Percentiles rank a stretch among this genome's conserved stretches.
Evolutionary conservation across 1,140 invertebrate species (phyloP).

Genomic region (Euwallacea fornicatus): DNA sequence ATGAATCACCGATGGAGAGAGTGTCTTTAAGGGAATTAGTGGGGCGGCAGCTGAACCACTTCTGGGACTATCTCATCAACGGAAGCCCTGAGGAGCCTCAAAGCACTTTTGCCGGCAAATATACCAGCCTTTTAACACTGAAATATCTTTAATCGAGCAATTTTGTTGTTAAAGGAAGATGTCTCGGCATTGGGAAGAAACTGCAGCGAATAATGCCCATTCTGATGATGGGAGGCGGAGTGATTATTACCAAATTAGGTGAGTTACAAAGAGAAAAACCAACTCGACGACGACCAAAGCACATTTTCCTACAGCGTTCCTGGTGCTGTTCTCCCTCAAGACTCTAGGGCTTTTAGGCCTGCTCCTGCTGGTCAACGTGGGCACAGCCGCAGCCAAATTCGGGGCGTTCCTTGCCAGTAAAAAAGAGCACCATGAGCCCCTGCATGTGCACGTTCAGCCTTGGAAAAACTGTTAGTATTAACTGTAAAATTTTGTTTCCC

Average conservation of each 20-base stretch:
- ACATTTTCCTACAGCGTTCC: constrained; percentile 28
- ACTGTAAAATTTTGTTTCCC: neutral
- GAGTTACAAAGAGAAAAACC: neutral
- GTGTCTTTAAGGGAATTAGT: neutral
- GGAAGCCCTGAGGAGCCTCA: constrained; percentile 10
- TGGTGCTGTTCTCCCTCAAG: constrained; percentile 30
- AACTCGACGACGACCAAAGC: neutral
- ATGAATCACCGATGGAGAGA: neutral
- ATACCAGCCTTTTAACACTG: neutral
- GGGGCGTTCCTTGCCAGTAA: constrained; percentile 21
- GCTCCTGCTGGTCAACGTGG: constrained; percentile 27
- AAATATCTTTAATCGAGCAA: neutral
- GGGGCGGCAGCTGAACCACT: neutral
- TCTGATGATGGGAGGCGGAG: constrained; percentile 21
- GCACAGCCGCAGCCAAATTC: constrained; percentile 17
- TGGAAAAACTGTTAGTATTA: constrained; percentile 18
- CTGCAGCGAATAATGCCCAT: constrained; percentile 19
- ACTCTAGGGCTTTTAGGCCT: constrained; percentile 23
- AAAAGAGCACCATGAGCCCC: constrained; percentile 15
- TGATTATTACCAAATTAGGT: constrained; percentile 33
- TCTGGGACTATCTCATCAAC: constrained; percentile 8
- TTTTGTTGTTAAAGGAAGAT: constrained; percentile 19
- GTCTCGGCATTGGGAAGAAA: constrained; percentile 28
- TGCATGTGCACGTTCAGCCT: constrained; percentile 25
- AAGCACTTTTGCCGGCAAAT: constrained; percentile 20